These are phyloP conservation scores for Merops nubicus DNA, from an alignment of 2,113 vertebrate species.

Conservation along the genomic window DNA sequence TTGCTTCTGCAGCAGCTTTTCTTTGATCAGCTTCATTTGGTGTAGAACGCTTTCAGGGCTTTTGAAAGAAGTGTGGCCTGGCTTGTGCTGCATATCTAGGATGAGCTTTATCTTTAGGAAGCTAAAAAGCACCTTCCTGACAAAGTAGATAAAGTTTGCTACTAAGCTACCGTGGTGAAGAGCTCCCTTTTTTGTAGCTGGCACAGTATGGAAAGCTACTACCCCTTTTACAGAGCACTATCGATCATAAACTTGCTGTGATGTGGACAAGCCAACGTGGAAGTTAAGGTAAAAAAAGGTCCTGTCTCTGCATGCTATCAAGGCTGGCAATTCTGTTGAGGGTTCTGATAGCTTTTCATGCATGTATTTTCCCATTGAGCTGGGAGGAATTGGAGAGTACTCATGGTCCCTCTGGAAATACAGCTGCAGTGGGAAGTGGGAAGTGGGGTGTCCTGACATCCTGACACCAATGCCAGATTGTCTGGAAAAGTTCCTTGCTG, in stretches of 20 bases:
- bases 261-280: not conserved
- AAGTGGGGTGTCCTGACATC: no score
- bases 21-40: not conserved
- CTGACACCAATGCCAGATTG: not conserved
- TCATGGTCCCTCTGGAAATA: not conserved
- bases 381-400: not conserved
- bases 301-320: not conserved
- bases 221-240: not conserved
- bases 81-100: not conserved
- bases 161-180: not conserved
- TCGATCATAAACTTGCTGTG: not conserved
- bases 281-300: slow-evolving; percentile 5
- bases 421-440: not conserved
- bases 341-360: not conserved
- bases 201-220: not conserved
- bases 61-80: not conserved
- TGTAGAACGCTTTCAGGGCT: not conserved
- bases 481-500: not conserved
- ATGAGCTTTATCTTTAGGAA: not conserved
- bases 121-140: not conserved
- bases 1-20: not conserved
- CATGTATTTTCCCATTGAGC: not conserved
- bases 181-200: not conserved
- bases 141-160: not conserved
- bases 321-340: not conserved